A percentile compares a stretch with the other conserved stretches of the same genome.
Evolutionary conservation across 2,888 invertebrate genomes (phyloP).

Genomic region (Siphonodentalium dalli): DNA sequence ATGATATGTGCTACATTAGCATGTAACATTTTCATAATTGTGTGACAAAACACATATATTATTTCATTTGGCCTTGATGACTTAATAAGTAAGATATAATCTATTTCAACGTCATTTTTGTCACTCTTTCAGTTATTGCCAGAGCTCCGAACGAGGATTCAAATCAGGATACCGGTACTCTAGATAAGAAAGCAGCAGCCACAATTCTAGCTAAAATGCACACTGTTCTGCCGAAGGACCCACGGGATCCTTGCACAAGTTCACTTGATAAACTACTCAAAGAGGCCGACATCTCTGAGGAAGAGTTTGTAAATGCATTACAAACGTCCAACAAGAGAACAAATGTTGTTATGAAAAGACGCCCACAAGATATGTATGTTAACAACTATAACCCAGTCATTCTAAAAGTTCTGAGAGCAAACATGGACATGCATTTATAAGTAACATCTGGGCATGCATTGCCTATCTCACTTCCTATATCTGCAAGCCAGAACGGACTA

Average conservation of each 20-base stretch:
- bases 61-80: too few relatives aligned
- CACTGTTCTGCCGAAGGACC: not conserved
- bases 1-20: too few relatives aligned
- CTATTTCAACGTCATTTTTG: not conserved
- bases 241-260: not conserved
- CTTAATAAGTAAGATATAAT: too few relatives aligned
- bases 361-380: constrained; percentile 11
- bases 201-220: constrained; percentile 9
- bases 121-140: constrained; percentile 5
- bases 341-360: constrained; percentile 18
- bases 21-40: too few relatives aligned
- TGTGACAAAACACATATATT: too few relatives aligned
- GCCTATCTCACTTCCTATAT: constrained; percentile 29
- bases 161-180: constrained; percentile 6
- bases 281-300: constrained; percentile 8
- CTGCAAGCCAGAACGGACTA: constrained; percentile 25
- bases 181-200: constrained; percentile 7
- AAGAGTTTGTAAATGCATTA: constrained; percentile 6
- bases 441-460: constrained; percentile 27
- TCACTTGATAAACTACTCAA: constrained; percentile 10
- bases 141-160: constrained; percentile 10
- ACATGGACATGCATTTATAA: too few relatives aligned
- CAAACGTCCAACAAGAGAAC: constrained; percentile 4
- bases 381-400: constrained; percentile 24
- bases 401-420: constrained; percentile 11